Evolutionary conservation across 1,140 invertebrate genomes (phyloP).

Genomic region (Drosophila sucinea): DNA sequence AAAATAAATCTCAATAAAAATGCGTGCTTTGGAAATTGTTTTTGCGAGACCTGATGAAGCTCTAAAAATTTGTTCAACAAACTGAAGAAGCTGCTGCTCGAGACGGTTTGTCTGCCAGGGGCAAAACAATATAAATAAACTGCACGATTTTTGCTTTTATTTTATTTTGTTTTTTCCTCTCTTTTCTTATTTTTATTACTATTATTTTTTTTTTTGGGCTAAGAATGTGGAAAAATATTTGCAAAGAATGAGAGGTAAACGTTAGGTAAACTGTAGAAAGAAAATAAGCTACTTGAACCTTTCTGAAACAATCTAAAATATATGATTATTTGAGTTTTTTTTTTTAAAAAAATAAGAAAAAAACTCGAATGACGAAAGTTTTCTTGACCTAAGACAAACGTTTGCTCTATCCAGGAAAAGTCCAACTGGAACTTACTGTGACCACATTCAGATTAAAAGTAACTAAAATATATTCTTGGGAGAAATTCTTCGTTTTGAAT

Average conservation of each 20-base stretch:
- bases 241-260: background rate
- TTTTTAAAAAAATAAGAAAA: too few species aligned
- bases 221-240: constrained; percentile 2
- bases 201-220: background rate
- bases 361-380: too few species aligned
- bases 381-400: too few species aligned
- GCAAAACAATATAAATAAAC: constrained; percentile 74
- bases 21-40: constrained; percentile 60
- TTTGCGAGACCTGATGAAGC: constrained; percentile 24
- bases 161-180: background rate
- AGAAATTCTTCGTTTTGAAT: too few species aligned
- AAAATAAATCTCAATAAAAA: constrained; percentile 80
- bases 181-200: background rate
- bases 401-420: too few species aligned
- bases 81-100: constrained; percentile 58
- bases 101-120: constrained; percentile 76
- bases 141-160: constrained; percentile 52
- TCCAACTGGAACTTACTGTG: too few species aligned
- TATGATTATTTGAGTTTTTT: too few species aligned
- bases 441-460: too few species aligned
- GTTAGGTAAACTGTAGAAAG: background rate
- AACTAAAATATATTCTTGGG: too few species aligned
- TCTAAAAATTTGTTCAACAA: constrained; percentile 22
- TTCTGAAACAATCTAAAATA: too few species aligned
- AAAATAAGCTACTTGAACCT: too few species aligned